phyloP scores from a whole-genome alignment of 1,140 invertebrate genomes.

The Dreissena polymorpha region DNA sequence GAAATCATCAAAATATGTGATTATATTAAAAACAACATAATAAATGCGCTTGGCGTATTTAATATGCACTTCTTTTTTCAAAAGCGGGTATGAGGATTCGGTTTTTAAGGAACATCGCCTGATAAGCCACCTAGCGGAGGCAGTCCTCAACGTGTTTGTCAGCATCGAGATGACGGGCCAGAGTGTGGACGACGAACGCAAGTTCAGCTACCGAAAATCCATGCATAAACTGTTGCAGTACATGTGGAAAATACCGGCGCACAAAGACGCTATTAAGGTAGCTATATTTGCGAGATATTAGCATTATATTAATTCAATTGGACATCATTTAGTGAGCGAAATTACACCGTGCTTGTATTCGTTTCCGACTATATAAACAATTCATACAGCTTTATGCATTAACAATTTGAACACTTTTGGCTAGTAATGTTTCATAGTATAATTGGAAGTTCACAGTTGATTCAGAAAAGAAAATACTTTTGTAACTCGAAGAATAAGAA shows the following conservation, averaged over 20 bases:
- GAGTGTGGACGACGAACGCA: constrained; percentile 97
- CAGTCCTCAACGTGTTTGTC: constrained; percentile 94
- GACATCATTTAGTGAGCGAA: neutral
- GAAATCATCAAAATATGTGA: too few relatives aligned
- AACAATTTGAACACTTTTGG: too few relatives aligned
- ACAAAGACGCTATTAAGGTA: constrained; percentile 86
- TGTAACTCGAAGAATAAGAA: too few relatives aligned
- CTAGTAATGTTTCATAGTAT: too few relatives aligned
- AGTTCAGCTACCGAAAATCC: constrained; percentile 96
- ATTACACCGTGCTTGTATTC: neutral
- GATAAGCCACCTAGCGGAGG: constrained; percentile 85
- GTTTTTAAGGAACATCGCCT: constrained; percentile 90
- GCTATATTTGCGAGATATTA: neutral
- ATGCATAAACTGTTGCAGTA: constrained; percentile 97
- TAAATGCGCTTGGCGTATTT: too few relatives aligned
- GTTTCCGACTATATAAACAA: neutral
- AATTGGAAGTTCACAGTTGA: too few relatives aligned
- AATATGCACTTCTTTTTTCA: neutral
- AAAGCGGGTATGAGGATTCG: constrained; percentile 80
- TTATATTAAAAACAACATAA: too few relatives aligned
- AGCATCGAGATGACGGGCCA: constrained; percentile 98
- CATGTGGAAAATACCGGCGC: constrained; percentile 87
- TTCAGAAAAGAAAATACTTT: too few relatives aligned
- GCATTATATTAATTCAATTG: too few relatives aligned
- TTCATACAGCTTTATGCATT: too few relatives aligned